Evolutionary conservation across 2,888 invertebrate genomes (phyloP).

Genomic region (Liodrosophila aerea): DNA sequence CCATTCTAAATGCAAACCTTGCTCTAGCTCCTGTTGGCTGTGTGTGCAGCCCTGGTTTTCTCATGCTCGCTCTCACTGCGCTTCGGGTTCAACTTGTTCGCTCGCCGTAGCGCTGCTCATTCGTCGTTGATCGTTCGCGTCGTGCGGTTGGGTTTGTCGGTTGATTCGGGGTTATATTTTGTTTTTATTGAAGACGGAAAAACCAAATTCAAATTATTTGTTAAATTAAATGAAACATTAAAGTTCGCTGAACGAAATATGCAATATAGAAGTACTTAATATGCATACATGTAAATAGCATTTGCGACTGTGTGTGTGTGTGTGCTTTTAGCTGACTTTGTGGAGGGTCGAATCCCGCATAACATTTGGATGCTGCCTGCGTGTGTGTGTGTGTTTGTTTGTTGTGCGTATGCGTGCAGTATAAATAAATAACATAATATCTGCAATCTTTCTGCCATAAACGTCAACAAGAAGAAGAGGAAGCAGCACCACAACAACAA

Average conservation of each 20-base stretch:
- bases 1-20: too few species aligned
- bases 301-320: conserved; percentile 33
- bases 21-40: conserved; percentile 18
- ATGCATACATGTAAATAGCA: conserved; percentile 17
- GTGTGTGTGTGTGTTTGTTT: conserved; percentile 8
- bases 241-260: conserved; percentile 30
- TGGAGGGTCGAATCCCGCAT: conserved; percentile 51
- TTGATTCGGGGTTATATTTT: conserved; percentile 17
- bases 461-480: conserved; percentile 40
- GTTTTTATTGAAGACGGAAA: background rate
- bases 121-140: conserved; percentile 62
- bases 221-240: conserved; percentile 17
- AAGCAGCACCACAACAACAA: conserved; percentile 21
- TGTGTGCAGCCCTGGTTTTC: conserved; percentile 33
- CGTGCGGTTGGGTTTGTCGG: conserved; percentile 53
- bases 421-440: conserved; percentile 73
- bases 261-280: conserved; percentile 5
- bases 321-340: conserved; percentile 20
- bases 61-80: conserved; percentile 19
- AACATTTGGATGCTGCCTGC: conserved; percentile 57
- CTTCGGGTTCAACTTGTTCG: conserved; percentile 41
- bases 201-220: conserved; percentile 26
- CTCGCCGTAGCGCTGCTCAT: conserved; percentile 35
- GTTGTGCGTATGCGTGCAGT: conserved; percentile 43
- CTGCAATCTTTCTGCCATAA: conserved; percentile 63